Evolutionary conservation across 2,797 vertebrate genomes (phyloP).

Genomic region (Microcaecilia unicolor): DNA sequence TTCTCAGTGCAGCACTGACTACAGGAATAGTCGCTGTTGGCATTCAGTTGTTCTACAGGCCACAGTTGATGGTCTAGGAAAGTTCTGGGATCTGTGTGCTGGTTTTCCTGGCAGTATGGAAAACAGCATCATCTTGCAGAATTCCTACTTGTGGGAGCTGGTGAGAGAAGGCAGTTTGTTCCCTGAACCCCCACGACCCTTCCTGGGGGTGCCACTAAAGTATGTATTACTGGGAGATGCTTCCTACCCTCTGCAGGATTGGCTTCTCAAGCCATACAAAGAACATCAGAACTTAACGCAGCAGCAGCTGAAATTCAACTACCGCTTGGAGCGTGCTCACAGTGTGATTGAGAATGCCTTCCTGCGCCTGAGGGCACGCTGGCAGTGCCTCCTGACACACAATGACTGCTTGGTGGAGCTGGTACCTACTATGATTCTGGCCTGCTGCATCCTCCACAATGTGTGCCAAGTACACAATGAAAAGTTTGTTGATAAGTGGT

Average conservation of each 20-base stretch:
- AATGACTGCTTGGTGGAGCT: conserved; percentile 45
- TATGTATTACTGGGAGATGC: conserved; percentile 48
- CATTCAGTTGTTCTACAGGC: conserved; percentile 49
- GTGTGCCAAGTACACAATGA: conserved; percentile 47
- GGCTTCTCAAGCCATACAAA: conserved; percentile 54
- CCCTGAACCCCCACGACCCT: conserved; percentile 38
- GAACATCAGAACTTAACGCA: conserved; percentile 26
- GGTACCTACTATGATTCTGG: conserved; percentile 45
- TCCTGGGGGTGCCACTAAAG: conserved; percentile 44
- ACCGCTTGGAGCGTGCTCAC: conserved; percentile 38
- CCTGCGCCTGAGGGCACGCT: conserved; percentile 47
- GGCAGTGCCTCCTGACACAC: conserved; percentile 53
- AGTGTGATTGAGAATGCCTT: conserved; percentile 45
- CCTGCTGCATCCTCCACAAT: conserved; percentile 56
- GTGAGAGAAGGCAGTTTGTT: conserved; percentile 44
- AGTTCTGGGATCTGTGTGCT: conserved; percentile 51
- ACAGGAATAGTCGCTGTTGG: conserved; percentile 43
- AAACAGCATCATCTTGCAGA: conserved; percentile 43
- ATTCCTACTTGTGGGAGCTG: conserved; percentile 49
- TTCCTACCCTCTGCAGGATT: conserved; percentile 49
- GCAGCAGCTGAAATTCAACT: conserved; percentile 46
- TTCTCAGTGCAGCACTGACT: conserved; percentile 24
- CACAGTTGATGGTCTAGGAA: conserved; percentile 44
- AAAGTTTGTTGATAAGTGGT: conserved; percentile 48
- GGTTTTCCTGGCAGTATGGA: conserved; percentile 50